A percentile compares a stretch with the other conserved stretches of the same genome.
These are phyloP conservation scores for Aphelenchoides fujianensis DNA, from an alignment of 1,140 invertebrate species.

Conservation along the genomic window DNA sequence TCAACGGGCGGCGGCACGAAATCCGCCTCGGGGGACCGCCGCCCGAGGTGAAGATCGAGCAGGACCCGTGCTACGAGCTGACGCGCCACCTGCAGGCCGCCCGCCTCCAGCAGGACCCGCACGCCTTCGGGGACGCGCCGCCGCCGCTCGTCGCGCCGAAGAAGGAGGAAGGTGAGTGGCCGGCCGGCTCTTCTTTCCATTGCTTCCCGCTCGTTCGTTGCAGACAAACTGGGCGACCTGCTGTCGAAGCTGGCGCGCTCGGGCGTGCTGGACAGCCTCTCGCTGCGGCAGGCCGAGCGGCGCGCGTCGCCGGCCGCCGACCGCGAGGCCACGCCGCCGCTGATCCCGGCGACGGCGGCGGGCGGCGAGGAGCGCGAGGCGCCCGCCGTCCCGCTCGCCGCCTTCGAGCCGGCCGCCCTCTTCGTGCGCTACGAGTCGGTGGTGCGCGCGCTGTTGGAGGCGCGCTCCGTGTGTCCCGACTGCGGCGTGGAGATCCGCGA, in stretches of 20 bases:
- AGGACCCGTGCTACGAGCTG: constrained; percentile 59
- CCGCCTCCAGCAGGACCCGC: constrained; percentile 26
- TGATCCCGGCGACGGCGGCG: constrained; percentile 36
- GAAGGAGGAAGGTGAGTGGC: background rate
- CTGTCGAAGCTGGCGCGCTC: constrained; percentile 14
- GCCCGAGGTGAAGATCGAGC: constrained; percentile 68
- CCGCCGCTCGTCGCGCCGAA: constrained; percentile 11
- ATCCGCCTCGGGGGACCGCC: constrained; percentile 78
- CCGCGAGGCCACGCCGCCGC: constrained; percentile 30
- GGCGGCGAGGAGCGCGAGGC: constrained; percentile 34
- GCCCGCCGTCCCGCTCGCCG: constrained; percentile 33
- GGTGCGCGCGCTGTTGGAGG: constrained; percentile 41
- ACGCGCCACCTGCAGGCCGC: constrained; percentile 47
- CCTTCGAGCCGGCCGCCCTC: constrained; percentile 47
- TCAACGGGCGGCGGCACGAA: constrained; percentile 76
- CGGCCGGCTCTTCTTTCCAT: background rate
- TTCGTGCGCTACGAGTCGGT: constrained; percentile 54
- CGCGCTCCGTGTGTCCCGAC: constrained; percentile 38
- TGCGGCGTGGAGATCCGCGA: constrained; percentile 52
- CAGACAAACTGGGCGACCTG: background rate
- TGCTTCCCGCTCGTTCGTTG: background rate
- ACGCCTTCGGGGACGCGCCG: too few species aligned
- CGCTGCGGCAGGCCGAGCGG: background rate
- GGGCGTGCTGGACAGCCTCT: constrained; percentile 28
- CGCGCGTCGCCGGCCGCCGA: constrained; percentile 8